Conservation (phyloP, 1,140 invertebrate genomes). For the Rhopalosiphum padi region DNA sequence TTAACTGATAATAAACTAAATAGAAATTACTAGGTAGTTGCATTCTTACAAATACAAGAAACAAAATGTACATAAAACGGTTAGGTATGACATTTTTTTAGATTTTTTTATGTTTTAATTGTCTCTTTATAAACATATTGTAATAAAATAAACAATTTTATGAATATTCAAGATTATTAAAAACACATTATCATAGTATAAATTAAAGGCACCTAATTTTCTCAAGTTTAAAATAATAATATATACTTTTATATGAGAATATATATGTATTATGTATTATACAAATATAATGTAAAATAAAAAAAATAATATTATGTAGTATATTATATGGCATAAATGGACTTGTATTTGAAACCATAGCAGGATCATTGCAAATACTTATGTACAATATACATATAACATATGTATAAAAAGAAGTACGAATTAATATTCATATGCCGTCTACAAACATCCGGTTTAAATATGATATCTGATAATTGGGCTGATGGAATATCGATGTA, state of each 20-base stretch:
- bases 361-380: background rate
- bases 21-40: background rate
- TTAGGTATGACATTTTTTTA: too few species aligned
- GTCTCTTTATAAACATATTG: too few species aligned
- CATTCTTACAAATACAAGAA: background rate
- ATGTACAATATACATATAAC: background rate
- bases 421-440: conserved; percentile 34
- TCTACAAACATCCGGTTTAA: conserved; percentile 51
- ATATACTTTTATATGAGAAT: background rate
- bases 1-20: background rate
- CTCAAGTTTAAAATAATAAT: background rate
- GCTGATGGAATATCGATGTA: conserved; percentile 1
- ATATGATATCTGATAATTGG: conserved; percentile 38
- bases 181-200: background rate
- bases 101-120: background rate
- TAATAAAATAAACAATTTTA: background rate
- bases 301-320: background rate
- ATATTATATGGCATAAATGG: background rate
- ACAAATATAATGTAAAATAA: background rate
- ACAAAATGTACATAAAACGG: background rate
- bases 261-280: background rate
- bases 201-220: background rate
- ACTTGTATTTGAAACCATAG: background rate
- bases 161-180: background rate
- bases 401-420: background rate